Evolutionary conservation across 2,797 vertebrate genomes (phyloP), one percentile per base, ranked within the genome.

Genomic region (Phalanger gymnotis): DNA sequence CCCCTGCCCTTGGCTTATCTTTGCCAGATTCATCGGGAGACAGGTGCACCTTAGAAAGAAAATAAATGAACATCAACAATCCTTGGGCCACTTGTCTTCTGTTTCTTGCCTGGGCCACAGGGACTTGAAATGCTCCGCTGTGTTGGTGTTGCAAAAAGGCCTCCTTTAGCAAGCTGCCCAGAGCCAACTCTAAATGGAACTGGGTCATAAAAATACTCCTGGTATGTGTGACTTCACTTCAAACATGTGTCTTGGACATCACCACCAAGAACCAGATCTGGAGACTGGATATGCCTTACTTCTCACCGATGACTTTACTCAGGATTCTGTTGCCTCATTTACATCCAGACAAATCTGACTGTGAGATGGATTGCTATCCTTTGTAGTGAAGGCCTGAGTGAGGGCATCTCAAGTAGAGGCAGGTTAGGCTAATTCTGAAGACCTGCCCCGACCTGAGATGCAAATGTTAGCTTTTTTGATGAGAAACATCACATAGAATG

Each of bases 211-310:
- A 93, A 58, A 95, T 92, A 40, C 66, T 91, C 93, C 34, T 52
- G 92, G 53, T 90, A 61, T 13, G 16, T 94, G 93, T 92, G 91
- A 94, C 92, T 95, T 95, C 87, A 93, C 57, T 95, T 96, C 95
- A 94, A 97, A 54, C 30, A 25, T 47, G 51, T 93, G 51, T 91
- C 81, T 87, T 90, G 94, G 91, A 58, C 95, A 66, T n/a, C 13
- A 16, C 34, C 14, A 34, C 13, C 47, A 52, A 16, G 94, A 91
- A 54, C 55, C 57, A 55, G n/a, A 53, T 58, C 51, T 91, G 81
- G 93, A 53, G 93, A 96, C 92, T 95, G 52, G 94, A 91, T 73
- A 92, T 58, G 58, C 66, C 87, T 92, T 53, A 87, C 73, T 73
- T 55, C 73, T 58, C 55, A 9, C 9, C 0, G 27, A 81, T 73